Evolutionary conservation across 2,888 invertebrate genomes (phyloP).

Genomic region (Nebria brevicollis): DNA sequence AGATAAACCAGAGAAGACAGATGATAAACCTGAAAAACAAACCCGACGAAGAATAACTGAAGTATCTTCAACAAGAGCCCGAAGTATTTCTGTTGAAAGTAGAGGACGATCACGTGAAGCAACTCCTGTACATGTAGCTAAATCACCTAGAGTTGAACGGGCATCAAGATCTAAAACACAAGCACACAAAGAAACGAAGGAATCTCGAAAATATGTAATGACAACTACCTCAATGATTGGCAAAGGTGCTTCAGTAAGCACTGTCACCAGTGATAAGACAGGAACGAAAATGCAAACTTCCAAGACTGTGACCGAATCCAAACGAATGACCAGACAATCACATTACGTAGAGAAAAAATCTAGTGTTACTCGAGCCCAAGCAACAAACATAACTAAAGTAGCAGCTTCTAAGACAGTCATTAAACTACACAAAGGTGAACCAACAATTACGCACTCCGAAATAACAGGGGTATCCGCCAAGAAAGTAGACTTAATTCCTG

Average conservation of each 20-base stretch:
- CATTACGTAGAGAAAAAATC: constrained; percentile 22
- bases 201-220: constrained; percentile 33
- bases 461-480: constrained; percentile 42
- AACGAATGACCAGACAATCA: constrained; percentile 33
- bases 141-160: constrained; percentile 33
- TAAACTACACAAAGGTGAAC: constrained; percentile 45
- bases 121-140: constrained; percentile 23
- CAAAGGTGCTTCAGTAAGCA: constrained; percentile 33
- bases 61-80: constrained; percentile 24
- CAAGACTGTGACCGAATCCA: constrained; percentile 45
- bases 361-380: constrained; percentile 38
- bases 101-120: constrained; percentile 39
- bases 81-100: constrained; percentile 36
- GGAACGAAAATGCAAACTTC: constrained; percentile 40
- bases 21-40: constrained; percentile 56
- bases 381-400: constrained; percentile 47
- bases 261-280: constrained; percentile 31
- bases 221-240: constrained; percentile 43
- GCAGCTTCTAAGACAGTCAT: constrained; percentile 49
- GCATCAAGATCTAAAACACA: constrained; percentile 30
- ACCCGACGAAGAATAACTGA: constrained; percentile 52
- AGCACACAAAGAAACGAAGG: constrained; percentile 26
- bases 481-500: constrained; percentile 51
- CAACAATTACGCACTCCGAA: constrained; percentile 45
- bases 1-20: constrained; percentile 32